These are phyloP conservation scores for Dysmachus trigonus DNA, from an alignment of 2,888 invertebrate species.

Conservation along the genomic window DNA sequence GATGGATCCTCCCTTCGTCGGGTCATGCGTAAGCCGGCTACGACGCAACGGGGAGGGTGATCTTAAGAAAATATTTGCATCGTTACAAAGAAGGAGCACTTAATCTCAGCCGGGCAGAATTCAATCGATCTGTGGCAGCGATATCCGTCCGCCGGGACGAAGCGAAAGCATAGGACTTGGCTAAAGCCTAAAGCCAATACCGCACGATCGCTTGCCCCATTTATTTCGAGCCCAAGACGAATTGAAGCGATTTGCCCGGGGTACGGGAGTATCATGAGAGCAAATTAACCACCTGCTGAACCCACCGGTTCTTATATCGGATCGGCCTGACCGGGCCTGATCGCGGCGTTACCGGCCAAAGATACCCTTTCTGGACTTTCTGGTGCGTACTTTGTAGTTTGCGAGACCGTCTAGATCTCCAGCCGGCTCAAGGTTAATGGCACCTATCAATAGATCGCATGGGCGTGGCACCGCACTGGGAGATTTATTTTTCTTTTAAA, in stretches of 20 bases:
- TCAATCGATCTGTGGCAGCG: conserved; percentile 1
- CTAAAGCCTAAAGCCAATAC: conserved; percentile 14
- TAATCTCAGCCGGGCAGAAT: not conserved
- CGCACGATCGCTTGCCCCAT: conserved; percentile 15
- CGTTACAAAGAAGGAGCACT: conserved; percentile 1
- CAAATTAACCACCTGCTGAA: conserved; percentile 30
- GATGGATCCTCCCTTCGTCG: not conserved
- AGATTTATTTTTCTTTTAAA: not conserved
- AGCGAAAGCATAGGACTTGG: not conserved
- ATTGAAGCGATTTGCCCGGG: conserved; percentile 4
- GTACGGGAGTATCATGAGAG: not conserved
- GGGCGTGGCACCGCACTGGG: not conserved
- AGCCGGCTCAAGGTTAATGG: conserved; percentile 10
- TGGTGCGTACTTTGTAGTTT: not conserved
- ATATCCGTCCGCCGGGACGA: not conserved
- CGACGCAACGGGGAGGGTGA: not conserved
- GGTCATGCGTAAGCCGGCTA: not conserved
- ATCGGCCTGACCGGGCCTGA: not conserved
- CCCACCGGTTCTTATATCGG: not conserved
- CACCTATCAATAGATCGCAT: not conserved
- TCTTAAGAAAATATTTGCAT: conserved; percentile 2
- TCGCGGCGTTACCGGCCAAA: not conserved
- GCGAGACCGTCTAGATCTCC: not conserved
- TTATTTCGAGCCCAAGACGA: conserved; percentile 18
- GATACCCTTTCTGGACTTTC: not conserved